A percentile compares a stretch with the other conserved stretches of the same genome.
phyloP scores from a whole-genome alignment of 2,797 vertebrate species.

The Lepilemur septentrionalis region DNA sequence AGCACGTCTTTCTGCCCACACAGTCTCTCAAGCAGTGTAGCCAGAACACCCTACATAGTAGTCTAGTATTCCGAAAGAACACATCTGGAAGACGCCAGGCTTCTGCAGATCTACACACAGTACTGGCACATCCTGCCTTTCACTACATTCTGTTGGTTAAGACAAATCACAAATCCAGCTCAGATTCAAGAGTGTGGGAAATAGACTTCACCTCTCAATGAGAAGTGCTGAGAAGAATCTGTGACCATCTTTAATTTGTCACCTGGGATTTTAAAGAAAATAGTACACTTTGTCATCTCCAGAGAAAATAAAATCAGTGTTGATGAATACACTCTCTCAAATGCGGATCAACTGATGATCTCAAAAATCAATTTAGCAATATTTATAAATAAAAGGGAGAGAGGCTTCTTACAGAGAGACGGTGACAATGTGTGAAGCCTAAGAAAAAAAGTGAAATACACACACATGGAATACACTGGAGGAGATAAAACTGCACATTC shows the following conservation, averaged over 20 bases:
- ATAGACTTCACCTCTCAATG: neutral
- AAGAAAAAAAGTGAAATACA: neutral
- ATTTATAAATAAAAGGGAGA: neutral
- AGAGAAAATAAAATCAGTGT: neutral
- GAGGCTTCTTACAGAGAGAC: neutral
- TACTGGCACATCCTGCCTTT: rapidly evolving
- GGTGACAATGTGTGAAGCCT: neutral
- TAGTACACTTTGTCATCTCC: neutral
- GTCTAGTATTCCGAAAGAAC: neutral
- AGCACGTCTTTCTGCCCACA: neutral
- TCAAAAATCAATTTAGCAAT: neutral
- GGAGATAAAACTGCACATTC: neutral
- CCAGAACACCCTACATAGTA: neutral
- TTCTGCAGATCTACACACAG: neutral
- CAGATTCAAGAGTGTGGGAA: neutral
- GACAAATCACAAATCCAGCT: neutral
- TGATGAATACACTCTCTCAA: neutral
- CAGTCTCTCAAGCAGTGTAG: neutral
- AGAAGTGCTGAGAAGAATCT: neutral
- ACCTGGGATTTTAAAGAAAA: neutral
- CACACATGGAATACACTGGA: neutral
- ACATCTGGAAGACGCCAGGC: neutral
- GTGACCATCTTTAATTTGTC: neutral
- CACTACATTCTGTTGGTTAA: neutral
- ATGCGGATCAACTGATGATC: neutral